These are phyloP conservation scores for Siphamia tubifer DNA, from an alignment of 2,113 vertebrate genomes.

Conservation along the genomic window DNA sequence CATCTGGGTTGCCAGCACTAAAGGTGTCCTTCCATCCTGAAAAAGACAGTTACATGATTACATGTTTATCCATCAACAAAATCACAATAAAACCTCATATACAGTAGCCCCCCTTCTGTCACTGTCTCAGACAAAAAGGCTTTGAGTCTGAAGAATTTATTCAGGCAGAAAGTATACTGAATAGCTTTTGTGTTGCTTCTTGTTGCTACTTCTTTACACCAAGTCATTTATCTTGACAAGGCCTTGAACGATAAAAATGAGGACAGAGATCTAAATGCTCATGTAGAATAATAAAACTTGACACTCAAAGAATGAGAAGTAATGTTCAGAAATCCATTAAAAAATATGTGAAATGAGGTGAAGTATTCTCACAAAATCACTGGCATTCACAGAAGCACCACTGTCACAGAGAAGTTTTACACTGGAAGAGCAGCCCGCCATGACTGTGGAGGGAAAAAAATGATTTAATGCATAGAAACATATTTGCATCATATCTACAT, in stretches of 20 bases:
- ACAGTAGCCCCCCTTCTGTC: no score
- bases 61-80: neutral
- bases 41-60: neutral
- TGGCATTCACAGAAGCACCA: constrained; percentile 88
- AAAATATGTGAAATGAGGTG: constrained; percentile 6
- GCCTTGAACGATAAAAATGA: neutral
- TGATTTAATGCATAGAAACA: neutral
- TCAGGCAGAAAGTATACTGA: neutral
- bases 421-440: constrained; percentile 92
- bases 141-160: no score
- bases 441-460: constrained; percentile 78
- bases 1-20: constrained; percentile 96
- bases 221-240: neutral
- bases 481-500: neutral
- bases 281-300: neutral
- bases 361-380: constrained; percentile 86
- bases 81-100: neutral
- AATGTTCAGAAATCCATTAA: neutral
- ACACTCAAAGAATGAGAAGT: neutral
- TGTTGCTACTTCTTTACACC: neutral
- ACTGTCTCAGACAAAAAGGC: no score
- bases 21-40: constrained; percentile 92
- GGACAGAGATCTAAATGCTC: neutral
- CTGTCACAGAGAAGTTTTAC: constrained; percentile 95
- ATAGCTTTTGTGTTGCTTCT: neutral